phyloP scores from a whole-genome alignment of 23 tunicate species.

The Halocynthia roretzi region DNA sequence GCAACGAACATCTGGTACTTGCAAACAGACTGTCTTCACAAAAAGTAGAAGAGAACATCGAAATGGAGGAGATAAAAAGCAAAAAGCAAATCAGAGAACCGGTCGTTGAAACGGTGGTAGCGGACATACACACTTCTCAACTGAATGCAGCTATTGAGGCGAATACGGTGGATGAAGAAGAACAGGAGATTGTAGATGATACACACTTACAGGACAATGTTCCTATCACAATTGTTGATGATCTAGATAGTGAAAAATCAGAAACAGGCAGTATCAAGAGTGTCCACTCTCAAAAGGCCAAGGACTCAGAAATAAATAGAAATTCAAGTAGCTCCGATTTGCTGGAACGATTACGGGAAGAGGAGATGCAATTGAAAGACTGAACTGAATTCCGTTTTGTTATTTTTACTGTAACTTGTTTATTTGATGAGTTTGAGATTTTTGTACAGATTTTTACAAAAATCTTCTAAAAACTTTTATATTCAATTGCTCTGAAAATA shows the following conservation, averaged over 20 bases:
- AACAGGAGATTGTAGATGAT: too few relatives aligned
- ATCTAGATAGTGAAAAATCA: too few relatives aligned
- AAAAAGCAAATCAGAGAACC: neutral
- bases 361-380: neutral
- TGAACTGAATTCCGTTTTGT: neutral
- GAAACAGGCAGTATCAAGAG: neutral
- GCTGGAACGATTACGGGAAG: constrained; percentile 1
- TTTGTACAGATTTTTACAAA: too few relatives aligned
- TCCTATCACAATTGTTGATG: too few relatives aligned
- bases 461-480: too few relatives aligned
- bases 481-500: too few relatives aligned
- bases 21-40: neutral
- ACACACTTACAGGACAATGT: too few relatives aligned
- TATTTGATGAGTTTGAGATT: too few relatives aligned
- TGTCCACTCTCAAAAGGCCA: neutral
- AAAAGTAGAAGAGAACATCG: neutral
- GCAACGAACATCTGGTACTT: constrained; percentile 9
- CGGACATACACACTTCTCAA: too few relatives aligned
- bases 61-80: constrained; percentile 1
- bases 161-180: too few relatives aligned
- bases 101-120: neutral
- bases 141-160: too few relatives aligned
- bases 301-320: neutral
- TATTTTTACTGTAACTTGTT: too few relatives aligned
- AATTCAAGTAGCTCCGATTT: neutral